These are phyloP conservation scores for Geodia barretti DNA, from an alignment of 37 sponge, comb jelly and placozoan species.

Conservation along the genomic window DNA sequence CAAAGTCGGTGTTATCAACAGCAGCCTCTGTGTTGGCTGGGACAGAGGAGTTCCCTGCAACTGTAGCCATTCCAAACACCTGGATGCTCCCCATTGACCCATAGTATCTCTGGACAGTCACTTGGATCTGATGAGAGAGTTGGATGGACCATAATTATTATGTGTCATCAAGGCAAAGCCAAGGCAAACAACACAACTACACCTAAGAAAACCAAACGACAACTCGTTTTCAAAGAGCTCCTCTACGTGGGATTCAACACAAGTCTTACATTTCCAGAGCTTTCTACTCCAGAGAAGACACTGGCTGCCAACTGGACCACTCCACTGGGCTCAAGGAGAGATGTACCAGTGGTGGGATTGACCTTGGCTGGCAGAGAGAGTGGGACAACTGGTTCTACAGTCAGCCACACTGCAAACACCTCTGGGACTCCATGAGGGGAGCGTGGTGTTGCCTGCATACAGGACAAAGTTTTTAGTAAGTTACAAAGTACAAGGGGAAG, in stretches of 20 bases:
- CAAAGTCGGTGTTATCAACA: conserved; percentile 37
- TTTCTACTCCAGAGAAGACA: conserved; percentile 37
- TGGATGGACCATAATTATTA: not conserved
- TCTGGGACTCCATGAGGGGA: conserved; percentile 65
- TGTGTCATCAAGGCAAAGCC: not conserved
- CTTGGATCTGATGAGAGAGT: conserved; percentile 1
- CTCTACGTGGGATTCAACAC: too few relatives aligned
- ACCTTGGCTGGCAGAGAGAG: conserved; percentile 46
- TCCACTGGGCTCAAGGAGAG: conserved; percentile 78
- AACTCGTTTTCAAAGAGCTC: too few relatives aligned
- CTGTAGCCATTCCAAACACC: conserved; percentile 59
- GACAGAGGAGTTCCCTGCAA: not conserved
- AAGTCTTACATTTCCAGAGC: not conserved
- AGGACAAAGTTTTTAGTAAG: not conserved
- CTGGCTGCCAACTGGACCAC: conserved; percentile 52
- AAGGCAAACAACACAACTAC: too few relatives aligned
- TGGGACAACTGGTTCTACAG: conserved; percentile 10
- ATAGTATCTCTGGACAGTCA: conserved; percentile 65
- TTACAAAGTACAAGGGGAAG: not conserved
- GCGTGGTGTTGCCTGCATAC: conserved; percentile 54
- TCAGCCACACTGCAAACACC: conserved; percentile 61
- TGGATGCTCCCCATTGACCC: conserved; percentile 67
- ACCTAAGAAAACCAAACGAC: too few relatives aligned
- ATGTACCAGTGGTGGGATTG: not conserved
- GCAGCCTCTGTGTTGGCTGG: conserved; percentile 48